These are phyloP conservation scores for Karalla daura DNA, from an alignment of 2,797 vertebrate genomes.

Conservation along the genomic window DNA sequence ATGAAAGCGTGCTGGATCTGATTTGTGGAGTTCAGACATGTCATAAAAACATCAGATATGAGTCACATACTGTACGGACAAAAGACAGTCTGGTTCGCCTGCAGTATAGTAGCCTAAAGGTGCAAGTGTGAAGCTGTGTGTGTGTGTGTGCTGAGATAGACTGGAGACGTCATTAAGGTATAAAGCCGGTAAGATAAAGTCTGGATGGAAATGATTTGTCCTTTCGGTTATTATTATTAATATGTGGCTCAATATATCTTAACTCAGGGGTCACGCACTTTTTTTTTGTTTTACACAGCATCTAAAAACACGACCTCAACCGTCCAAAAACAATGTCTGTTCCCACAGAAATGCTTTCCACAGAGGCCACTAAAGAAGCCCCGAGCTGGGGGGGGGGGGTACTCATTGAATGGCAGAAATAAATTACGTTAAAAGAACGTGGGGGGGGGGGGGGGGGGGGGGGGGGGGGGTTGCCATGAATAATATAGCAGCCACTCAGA, in stretches of 20 bases:
- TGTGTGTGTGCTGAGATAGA: no score
- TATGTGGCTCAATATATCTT: neutral
- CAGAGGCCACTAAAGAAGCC: slow-evolving; percentile 42
- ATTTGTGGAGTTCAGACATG: no score
- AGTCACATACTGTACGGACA: no score
- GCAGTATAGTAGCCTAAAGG: no score
- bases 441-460: slow-evolving; percentile 54
- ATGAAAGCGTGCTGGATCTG: no score
- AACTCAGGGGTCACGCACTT: neutral
- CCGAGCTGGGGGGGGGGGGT: slow-evolving; percentile 9
- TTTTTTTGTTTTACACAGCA: slow-evolving; percentile 1
- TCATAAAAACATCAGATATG: no score
- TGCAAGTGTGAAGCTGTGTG: no score
- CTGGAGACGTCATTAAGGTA: no score
- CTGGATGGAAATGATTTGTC: neutral
- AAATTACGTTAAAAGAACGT: slow-evolving; percentile 56
- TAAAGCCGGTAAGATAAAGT: no score
- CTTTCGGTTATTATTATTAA: neutral
- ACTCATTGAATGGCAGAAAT: slow-evolving; percentile 46
- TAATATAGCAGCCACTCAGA: slow-evolving; percentile 62
- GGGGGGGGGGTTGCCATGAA: slow-evolving; percentile 62
- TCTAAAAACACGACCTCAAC: slow-evolving; percentile 24
- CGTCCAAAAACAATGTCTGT: slow-evolving; percentile 38
- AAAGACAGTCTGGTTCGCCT: no score
- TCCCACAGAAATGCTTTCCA: slow-evolving; percentile 32